Evolutionary conservation across 2,113 vertebrate species (phyloP), one percentile per base, ranked within the genome.

Genomic region (Leptobrachium ailaonicum): DNA sequence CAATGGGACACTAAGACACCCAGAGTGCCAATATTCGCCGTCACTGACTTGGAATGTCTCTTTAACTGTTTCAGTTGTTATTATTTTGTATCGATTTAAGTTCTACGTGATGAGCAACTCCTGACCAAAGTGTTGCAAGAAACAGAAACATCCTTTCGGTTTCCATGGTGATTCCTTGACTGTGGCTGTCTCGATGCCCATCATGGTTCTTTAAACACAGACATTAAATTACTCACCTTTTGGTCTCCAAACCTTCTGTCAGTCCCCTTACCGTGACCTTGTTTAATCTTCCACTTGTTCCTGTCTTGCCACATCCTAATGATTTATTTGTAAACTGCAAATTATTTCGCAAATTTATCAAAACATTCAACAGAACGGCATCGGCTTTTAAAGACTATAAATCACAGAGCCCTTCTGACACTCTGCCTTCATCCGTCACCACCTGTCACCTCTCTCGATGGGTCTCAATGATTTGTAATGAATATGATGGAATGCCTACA

Each of bases 261-360:
- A 11, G 3, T 60, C 13, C 3, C 56, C 1, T 60, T 60, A 60
- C 13, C 13, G 13, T 60, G 13, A 60, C 56, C 2, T 8, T 60
- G 13, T 14, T 71, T 47, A 41, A 41, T 63, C 6, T 9, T 3
- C 13, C 45, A 40, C 10, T 4, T 0, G 44, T n/a, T 70, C 58
- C 8, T 7, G 47, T 13, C 58, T 32, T 50, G 47, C 8, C 58
- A 11, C 6, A 14, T 11, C 8, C 13, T 6, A 12, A 79, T 79
- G 44, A 72, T 71, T 73, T 79, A 58, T 72, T 50, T 64, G 32
- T 4, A n/a, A 43, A 45, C 13, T 62, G 56, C 45, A 45, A 73
- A 66, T 66, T 43, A 41, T 71, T 43, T 32, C 54, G 6, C 10
- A 7, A 41, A 7, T 63, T 54, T 56, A 20, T 79, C n/a, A 44